Percentiles rank a stretch among this genome's conserved stretches.
phyloP scores from a whole-genome alignment of 64 coral and sea anemone genomes.

The Exaiptasia diaphana region DNA sequence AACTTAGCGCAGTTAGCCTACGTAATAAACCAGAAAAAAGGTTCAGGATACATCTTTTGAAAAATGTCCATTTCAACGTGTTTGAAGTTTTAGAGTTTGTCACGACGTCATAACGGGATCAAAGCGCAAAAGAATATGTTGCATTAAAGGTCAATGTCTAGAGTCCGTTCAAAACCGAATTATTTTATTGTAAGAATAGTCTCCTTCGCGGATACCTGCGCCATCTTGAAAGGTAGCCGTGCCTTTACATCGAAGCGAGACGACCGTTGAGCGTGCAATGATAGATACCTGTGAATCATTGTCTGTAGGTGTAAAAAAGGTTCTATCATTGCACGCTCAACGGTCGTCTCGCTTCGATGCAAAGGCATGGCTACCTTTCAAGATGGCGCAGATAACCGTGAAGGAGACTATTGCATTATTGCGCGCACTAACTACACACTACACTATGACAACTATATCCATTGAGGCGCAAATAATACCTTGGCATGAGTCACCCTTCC shows the following conservation, averaged over 20 bases:
- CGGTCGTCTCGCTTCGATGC: background rate
- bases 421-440: background rate
- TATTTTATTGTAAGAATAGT: background rate
- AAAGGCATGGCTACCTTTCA: background rate
- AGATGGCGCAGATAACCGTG: background rate
- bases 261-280: background rate
- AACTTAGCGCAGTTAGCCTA: too few species aligned
- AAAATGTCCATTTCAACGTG: too few species aligned
- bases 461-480: background rate
- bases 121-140: too few species aligned
- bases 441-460: background rate
- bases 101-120: too few species aligned
- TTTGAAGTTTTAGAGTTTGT: too few species aligned
- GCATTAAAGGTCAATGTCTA: background rate
- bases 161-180: background rate
- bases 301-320: background rate
- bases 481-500: constrained; percentile 28
- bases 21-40: too few species aligned
- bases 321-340: background rate
- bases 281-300: too few species aligned
- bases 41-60: too few species aligned
- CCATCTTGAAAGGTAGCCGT: background rate
- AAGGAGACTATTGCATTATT: background rate
- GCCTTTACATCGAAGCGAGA: background rate
- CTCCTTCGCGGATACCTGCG: too few species aligned